Conservation (phyloP, 2,797 vertebrate genomes). For the Simalia tracyae region DNA sequence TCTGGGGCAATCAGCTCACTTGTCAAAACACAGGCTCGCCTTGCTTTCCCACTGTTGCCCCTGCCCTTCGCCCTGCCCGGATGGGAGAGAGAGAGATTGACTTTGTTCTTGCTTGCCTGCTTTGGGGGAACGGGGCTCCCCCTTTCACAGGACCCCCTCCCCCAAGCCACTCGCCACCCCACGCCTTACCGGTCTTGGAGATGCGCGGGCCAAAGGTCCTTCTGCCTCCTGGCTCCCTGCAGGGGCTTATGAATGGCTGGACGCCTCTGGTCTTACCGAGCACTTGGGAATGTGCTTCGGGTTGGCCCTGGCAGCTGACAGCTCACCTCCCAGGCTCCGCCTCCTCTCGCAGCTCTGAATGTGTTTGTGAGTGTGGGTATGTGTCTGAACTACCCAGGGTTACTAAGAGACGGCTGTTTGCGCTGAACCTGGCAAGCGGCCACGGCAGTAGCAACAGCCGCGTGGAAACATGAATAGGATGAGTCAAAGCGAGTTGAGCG, state of each 20-base stretch:
- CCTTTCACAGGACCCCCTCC: background rate
- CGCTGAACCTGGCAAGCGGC: constrained; percentile 37
- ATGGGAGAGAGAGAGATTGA: background rate
- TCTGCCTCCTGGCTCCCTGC: background rate
- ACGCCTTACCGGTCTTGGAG: background rate
- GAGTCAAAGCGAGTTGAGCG: constrained; percentile 12
- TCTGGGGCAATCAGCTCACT: background rate
- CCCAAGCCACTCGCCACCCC: background rate
- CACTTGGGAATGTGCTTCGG: constrained; percentile 22
- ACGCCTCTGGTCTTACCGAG: constrained; percentile 29
- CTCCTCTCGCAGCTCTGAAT: constrained; percentile 3
- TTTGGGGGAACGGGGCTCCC: background rate
- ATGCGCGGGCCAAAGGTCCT: too few relatives aligned
- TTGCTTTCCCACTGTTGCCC: too few relatives aligned
- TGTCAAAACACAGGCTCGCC: background rate
- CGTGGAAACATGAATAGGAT: background rate
- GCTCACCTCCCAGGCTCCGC: constrained; percentile 45
- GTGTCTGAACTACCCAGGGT: constrained; percentile 20
- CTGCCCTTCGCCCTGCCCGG: background rate
- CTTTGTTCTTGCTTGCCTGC: background rate
- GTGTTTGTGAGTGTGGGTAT: background rate
- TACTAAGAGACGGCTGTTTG: constrained; percentile 49
- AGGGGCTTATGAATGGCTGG: constrained; percentile 27
- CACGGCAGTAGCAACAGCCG: constrained; percentile 11
- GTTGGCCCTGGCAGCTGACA: constrained; percentile 26